Evolutionary conservation across 2,113 vertebrate species (phyloP), one percentile per base, ranked within the genome.

Genomic region (Proterorhinus semilunaris): DNA sequence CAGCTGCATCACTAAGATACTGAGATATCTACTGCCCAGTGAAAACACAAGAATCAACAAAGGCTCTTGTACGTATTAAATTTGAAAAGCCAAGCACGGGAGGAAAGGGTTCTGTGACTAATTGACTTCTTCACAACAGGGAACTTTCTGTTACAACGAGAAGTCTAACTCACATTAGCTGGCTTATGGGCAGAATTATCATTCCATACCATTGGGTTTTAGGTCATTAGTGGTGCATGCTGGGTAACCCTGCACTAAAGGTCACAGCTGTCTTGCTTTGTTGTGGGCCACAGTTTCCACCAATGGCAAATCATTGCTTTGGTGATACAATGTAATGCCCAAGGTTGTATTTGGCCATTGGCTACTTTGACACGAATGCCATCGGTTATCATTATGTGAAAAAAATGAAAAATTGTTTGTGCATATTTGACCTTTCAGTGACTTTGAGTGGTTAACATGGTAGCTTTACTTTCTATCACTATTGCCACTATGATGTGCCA

Each of bases 71-170:
- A 50, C 21, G 17, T 21, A 54, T 54, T 21, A 10, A 21, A 36
- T 5, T 36, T 36, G 27, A 36, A 54, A 10, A 1, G 8, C 16
- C 8, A 54, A 54, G 52, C 52, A 54, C 16, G 21, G 21, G 52
- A 50, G 15, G 49, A 50, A 50, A 50, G 16, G 8, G 52, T 54
- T n/a, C 9, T 21, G 52, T 17, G 16, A 64, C 15, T 74, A 81
- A 85, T 79, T 78, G 65, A 80, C 73, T 78, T 75, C 74, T 71
- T 81, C 83, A 66, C 70, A 71, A 68, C 44, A 48, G 81, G 70
- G 50, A 63, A 48, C 54, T 45, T 8, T 68, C 52, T 36, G 8
- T 42, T 45, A 50, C 21, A 21, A 21, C 72, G 48, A 71, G 58
- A 21, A 66, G 50, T 49, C 61, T 74, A 43, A 55, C 65, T 59